Conservation (phyloP, 2,888 invertebrate species). For the Xestia c-nigrum region DNA sequence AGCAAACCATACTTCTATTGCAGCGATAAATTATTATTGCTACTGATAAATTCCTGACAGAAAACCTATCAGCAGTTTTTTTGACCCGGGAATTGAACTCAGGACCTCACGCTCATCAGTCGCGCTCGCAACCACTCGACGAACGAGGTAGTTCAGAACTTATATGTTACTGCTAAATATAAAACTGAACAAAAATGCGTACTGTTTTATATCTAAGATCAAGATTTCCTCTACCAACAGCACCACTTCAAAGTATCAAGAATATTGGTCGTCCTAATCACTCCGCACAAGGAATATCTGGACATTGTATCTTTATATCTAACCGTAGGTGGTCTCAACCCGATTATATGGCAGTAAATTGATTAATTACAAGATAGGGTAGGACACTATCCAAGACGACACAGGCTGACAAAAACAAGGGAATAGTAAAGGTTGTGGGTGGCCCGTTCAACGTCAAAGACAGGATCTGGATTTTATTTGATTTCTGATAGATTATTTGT, state of each 20-base stretch:
- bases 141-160: too few relatives aligned
- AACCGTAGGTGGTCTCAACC: slow-evolving; percentile 61
- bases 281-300: slow-evolving; percentile 44
- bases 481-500: slow-evolving; percentile 32
- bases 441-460: slow-evolving; percentile 60
- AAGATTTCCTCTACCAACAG: too few relatives aligned
- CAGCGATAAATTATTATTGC: too few relatives aligned
- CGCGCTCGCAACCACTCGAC: too few relatives aligned
- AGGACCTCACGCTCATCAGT: too few relatives aligned
- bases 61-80: too few relatives aligned
- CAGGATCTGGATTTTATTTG: slow-evolving; percentile 44
- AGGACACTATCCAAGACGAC: slow-evolving; percentile 50
- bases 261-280: slow-evolving; percentile 27
- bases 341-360: slow-evolving; percentile 57
- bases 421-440: slow-evolving; percentile 62
- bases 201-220: too few relatives aligned
- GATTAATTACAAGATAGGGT: slow-evolving; percentile 65
- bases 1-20: too few relatives aligned
- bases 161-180: neutral
- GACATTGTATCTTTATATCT: slow-evolving; percentile 48
- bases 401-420: slow-evolving; percentile 52
- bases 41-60: too few relatives aligned
- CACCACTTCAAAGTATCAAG: slow-evolving; percentile 7
- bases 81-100: too few relatives aligned
- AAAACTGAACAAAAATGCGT: neutral